Evolutionary conservation across 2,797 vertebrate genomes (phyloP).

Genomic region (Cyprinodon diabolis): DNA sequence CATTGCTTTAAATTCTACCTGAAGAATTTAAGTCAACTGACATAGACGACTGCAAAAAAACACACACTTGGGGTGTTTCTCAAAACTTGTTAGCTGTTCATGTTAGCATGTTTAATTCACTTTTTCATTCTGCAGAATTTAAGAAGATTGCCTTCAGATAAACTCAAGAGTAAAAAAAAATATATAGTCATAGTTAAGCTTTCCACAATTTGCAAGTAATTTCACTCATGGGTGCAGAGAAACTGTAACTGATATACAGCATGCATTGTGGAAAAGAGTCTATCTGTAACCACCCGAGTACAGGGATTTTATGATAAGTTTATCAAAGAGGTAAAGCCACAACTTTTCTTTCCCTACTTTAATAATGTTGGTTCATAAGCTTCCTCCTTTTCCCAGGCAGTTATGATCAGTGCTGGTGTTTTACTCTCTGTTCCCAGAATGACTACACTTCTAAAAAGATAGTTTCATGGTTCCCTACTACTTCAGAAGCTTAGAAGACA

Average conservation of each 20-base stretch:
- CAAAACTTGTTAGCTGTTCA: neutral
- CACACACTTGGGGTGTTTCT: neutral
- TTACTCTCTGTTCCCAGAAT: slow-evolving; percentile 12
- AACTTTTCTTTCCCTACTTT: neutral
- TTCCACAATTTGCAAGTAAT: neutral
- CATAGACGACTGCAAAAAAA: neutral
- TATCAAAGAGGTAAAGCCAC: neutral
- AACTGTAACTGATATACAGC: neutral
- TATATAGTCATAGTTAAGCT: neutral
- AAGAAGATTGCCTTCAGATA: neutral
- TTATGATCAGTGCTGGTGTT: neutral
- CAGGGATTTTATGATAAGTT: neutral
- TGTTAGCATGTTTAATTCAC: neutral
- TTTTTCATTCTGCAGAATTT: neutral
- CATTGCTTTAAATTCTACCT: too few species aligned
- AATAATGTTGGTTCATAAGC: slow-evolving; percentile 5
- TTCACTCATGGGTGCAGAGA: neutral
- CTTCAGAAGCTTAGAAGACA: slow-evolving; percentile 11
- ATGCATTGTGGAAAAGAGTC: neutral
- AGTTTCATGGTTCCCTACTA: slow-evolving; percentile 8
- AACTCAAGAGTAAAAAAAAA: neutral
- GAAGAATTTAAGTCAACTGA: too few species aligned
- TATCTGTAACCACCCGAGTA: slow-evolving; percentile 6
- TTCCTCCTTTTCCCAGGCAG: neutral
- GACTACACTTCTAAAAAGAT: slow-evolving; percentile 13